Conservation (phyloP, 2,888 invertebrate genomes). For the Mesochorus sp. region DNA sequence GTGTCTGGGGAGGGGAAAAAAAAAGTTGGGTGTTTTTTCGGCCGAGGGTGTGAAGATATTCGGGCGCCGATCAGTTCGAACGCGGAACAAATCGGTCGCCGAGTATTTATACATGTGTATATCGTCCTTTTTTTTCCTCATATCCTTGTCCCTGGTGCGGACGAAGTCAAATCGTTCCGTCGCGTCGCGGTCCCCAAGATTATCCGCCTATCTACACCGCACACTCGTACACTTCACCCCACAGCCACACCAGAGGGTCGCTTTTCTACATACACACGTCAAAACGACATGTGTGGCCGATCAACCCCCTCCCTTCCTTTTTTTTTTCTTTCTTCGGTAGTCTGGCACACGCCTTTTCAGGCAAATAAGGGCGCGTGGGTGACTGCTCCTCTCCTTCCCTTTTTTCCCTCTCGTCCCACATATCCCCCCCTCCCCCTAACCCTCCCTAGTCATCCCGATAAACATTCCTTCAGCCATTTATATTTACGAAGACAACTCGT, state of each 20-base stretch:
- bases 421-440: background rate
- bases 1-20: constrained; percentile 34
- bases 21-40: constrained; percentile 14
- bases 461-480: constrained; percentile 2
- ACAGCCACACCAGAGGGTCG: constrained; percentile 9
- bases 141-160: constrained; percentile 38
- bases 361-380: constrained; percentile 64
- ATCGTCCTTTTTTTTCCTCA: constrained; percentile 33
- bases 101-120: constrained; percentile 6
- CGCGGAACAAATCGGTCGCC: constrained; percentile 65
- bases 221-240: constrained; percentile 58
- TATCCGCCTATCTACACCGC: constrained; percentile 67
- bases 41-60: constrained; percentile 53
- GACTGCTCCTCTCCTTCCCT: constrained; percentile 10
- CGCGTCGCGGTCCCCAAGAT: constrained; percentile 58
- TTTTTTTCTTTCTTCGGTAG: background rate
- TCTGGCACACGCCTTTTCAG: constrained; percentile 54
- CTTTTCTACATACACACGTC: constrained; percentile 11
- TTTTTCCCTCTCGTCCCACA: background rate
- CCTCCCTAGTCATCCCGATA: background rate
- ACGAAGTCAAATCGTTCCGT: constrained; percentile 64
- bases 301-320: constrained; percentile 27
- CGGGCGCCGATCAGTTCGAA: constrained; percentile 61
- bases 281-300: constrained; percentile 42
- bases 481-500: background rate